A percentile compares a stretch with the other conserved stretches of the same genome.
Conservation (phyloP, 1,140 invertebrate species). For the Brachionus rubens region DNA sequence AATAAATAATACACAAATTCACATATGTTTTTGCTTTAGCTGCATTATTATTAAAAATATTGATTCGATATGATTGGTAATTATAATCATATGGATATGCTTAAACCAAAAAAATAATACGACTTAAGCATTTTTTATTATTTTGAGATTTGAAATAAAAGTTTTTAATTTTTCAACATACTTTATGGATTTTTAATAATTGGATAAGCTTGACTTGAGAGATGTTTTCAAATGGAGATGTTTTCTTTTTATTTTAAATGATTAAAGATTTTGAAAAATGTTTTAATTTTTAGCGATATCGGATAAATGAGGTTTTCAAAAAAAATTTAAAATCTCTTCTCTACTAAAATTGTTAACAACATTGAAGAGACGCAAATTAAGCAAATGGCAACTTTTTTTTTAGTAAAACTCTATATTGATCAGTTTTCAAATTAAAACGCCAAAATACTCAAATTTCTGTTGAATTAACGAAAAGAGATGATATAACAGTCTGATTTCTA, state of each 20-base stretch:
- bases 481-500: too few species aligned
- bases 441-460: too few species aligned
- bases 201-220: slow-evolving; percentile 39
- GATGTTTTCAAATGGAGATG: not conserved
- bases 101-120: not conserved
- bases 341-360: too few species aligned
- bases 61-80: not conserved
- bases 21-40: slow-evolving; percentile 18
- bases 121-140: not conserved
- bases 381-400: too few species aligned
- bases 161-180: not conserved
- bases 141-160: not conserved
- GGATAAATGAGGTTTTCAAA: too few species aligned
- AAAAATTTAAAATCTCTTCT: not conserved
- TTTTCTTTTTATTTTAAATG: not conserved
- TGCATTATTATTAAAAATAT: not conserved
- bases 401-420: too few species aligned
- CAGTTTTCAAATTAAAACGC: too few species aligned
- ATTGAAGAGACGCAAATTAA: too few species aligned
- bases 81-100: slow-evolving; percentile 16
- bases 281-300: not conserved
- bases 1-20: not conserved
- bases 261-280: not conserved
- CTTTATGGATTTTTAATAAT: not conserved
- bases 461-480: too few species aligned